A percentile compares a stretch with the other conserved stretches of the same genome.
phyloP scores from a whole-genome alignment of 2,888 invertebrate species.

The Ganaspis brasiliensis region DNA sequence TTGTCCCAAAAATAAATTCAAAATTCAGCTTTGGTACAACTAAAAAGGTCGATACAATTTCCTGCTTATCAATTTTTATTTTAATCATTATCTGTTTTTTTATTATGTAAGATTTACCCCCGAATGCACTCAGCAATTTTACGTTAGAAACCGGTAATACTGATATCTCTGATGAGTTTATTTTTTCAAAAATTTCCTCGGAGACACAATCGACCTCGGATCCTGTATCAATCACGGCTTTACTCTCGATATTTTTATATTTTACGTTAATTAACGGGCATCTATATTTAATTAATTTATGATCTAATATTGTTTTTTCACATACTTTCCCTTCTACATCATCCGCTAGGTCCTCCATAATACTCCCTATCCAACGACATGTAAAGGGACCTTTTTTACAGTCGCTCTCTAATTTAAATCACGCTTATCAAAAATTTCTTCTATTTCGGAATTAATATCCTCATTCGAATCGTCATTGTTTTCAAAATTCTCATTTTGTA shows the following conservation, averaged over 20 bases:
- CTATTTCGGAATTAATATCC: too few species aligned
- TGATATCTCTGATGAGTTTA: not conserved
- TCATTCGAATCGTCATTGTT: too few species aligned
- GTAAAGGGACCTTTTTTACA: not conserved
- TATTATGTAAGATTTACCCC: not conserved
- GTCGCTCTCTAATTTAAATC: not conserved
- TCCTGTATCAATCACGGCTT: not conserved
- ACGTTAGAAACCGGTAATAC: not conserved
- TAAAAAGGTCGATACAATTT: not conserved
- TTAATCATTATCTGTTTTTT: not conserved
- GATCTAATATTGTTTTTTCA: not conserved
- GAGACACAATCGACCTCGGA: not conserved
- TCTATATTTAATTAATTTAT: conserved; percentile 6
- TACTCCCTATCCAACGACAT: not conserved
- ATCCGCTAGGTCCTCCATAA: not conserved
- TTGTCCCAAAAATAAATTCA: not conserved
- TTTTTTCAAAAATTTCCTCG: not conserved
- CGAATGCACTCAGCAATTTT: not conserved
- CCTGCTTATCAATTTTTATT: not conserved
- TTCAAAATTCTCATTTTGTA: too few species aligned
- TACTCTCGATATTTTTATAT: not conserved
- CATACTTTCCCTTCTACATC: not conserved
- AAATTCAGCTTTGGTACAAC: conserved; percentile 4
- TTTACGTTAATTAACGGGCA: not conserved
- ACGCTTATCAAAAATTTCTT: too few species aligned